Percentiles rank a stretch among this genome's conserved stretches.
phyloP scores from a whole-genome alignment of 2,888 invertebrate species.

The Trichopoda pennipes region DNA sequence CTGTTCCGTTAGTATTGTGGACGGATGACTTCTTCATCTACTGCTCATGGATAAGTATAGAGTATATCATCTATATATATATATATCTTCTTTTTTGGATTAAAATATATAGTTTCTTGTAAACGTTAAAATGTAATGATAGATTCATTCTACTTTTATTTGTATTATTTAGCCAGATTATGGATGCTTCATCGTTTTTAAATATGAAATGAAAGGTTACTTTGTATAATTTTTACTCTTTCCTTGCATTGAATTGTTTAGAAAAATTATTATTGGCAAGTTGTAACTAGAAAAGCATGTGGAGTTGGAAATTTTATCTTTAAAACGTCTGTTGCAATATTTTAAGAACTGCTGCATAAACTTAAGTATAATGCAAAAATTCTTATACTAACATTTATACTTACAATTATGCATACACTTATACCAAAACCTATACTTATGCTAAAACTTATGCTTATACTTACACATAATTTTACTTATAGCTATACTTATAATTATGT shows the following conservation, averaged over 20 bases:
- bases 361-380: too few species aligned
- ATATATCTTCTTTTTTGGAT: slow-evolving; percentile 7
- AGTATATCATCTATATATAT: slow-evolving; percentile 13
- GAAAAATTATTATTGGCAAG: slow-evolving; percentile 41
- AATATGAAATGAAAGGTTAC: slow-evolving; percentile 31
- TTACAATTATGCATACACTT: too few species aligned
- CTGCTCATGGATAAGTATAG: not conserved
- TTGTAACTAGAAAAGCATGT: slow-evolving; percentile 36
- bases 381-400: too few species aligned
- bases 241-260: slow-evolving; percentile 8
- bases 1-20: slow-evolving; percentile 58
- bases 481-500: too few species aligned
- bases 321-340: too few species aligned
- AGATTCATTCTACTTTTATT: not conserved
- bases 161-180: not conserved
- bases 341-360: too few species aligned
- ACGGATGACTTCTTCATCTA: slow-evolving; percentile 30
- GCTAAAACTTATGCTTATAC: too few species aligned
- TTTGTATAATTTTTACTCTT: not conserved
- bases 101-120: slow-evolving; percentile 44
- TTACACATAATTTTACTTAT: too few species aligned
- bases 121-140: slow-evolving; percentile 22
- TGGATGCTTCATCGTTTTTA: slow-evolving; percentile 6
- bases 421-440: too few species aligned
- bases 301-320: not conserved